Percentiles rank a stretch among this genome's conserved stretches.
Conservation (phyloP, 2,888 invertebrate species). For the Vannuccia rotundouncinata region DNA sequence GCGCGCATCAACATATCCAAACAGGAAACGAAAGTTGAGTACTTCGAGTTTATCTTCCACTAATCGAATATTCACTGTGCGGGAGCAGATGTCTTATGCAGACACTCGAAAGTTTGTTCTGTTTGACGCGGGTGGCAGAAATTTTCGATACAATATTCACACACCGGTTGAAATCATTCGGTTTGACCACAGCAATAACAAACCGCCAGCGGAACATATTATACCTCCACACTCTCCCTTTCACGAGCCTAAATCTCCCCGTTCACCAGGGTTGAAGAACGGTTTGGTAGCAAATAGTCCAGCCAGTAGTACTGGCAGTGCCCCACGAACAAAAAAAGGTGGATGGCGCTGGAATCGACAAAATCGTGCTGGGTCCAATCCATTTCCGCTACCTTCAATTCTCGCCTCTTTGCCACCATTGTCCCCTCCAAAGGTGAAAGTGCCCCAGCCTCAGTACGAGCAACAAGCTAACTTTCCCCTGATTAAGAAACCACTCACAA, state of each 20-base stretch:
- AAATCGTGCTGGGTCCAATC: not conserved
- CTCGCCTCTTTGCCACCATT: not conserved
- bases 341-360: not conserved
- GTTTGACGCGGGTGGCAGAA: not conserved
- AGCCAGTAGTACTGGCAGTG: not conserved
- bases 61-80: not conserved
- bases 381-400: not conserved
- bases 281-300: not conserved
- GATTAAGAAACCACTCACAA: not conserved
- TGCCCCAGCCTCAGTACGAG: not conserved
- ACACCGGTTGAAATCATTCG: constrained; percentile 18
- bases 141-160: constrained; percentile 25
- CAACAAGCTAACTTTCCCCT: not conserved
- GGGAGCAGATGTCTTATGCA: constrained; percentile 25
- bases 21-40: not conserved
- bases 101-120: constrained; percentile 13
- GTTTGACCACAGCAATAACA: not conserved
- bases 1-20: not conserved
- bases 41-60: not conserved
- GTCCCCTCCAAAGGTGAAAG: not conserved
- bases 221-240: not conserved
- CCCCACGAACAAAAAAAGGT: too few relatives aligned
- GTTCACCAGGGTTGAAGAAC: not conserved
- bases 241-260: not conserved
- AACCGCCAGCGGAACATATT: not conserved